phyloP scores from a whole-genome alignment of 1,140 invertebrate genomes.

The Lepeophtheirus salmonis region DNA sequence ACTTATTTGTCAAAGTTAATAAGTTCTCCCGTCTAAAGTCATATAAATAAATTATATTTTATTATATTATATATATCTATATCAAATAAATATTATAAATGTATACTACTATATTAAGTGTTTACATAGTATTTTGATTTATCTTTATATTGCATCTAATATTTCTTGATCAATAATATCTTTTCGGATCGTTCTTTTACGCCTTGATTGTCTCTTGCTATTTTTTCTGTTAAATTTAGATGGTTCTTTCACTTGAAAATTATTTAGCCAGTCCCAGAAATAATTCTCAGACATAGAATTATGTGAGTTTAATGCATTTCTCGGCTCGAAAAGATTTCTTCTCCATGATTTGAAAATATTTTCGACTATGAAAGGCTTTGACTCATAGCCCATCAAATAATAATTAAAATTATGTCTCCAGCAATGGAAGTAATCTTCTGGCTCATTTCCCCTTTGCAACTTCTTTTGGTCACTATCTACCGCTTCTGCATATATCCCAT shows the following conservation, averaged over 20 bases:
- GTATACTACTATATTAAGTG: neutral
- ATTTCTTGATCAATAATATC: neutral
- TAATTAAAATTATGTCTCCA: neutral
- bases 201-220: neutral
- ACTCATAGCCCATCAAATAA: neutral
- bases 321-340: neutral
- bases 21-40: too few species aligned
- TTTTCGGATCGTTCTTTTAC: neutral
- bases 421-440: neutral
- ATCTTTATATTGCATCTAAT: neutral
- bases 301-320: neutral
- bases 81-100: too few species aligned
- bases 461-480: neutral
- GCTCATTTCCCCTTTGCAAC: neutral
- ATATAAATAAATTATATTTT: too few species aligned
- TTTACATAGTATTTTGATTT: neutral
- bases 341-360: neutral
- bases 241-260: neutral
- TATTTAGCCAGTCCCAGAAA: neutral
- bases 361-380: neutral
- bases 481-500: neutral
- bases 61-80: too few species aligned
- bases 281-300: neutral
- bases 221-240: neutral
- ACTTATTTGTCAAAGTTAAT: neutral